Percentiles rank a stretch among this genome's conserved stretches.
Conservation (phyloP, 2,113 vertebrate species). For the Irena cyanogastra region DNA sequence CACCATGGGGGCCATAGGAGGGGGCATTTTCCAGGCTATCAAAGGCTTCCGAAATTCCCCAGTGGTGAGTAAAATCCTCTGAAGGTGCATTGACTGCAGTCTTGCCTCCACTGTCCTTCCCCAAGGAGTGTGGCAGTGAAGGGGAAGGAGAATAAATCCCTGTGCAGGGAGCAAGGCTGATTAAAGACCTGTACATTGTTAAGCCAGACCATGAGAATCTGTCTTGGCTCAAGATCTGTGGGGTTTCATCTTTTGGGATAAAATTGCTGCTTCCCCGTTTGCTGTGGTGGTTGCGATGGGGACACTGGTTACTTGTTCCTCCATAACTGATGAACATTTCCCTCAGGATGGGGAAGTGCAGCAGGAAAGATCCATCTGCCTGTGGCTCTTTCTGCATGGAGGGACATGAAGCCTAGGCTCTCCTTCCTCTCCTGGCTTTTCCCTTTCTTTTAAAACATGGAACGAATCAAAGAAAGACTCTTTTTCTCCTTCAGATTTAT, state of each 20-base stretch:
- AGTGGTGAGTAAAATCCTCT: conserved; percentile 76
- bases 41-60: conserved; percentile 96
- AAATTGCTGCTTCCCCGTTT: neutral
- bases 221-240: neutral
- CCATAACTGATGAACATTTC: neutral
- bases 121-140: neutral
- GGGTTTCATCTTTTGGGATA: neutral
- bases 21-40: conserved; percentile 93
- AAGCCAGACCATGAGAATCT: neutral
- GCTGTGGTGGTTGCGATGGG: neutral
- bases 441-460: neutral
- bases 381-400: neutral
- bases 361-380: neutral
- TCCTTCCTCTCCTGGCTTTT: neutral
- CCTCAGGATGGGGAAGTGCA: neutral
- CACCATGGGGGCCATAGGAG: conserved; percentile 95
- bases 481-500: neutral
- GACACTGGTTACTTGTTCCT: neutral
- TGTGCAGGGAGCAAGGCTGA: no score
- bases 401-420: neutral
- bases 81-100: neutral
- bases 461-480: neutral
- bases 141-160: neutral
- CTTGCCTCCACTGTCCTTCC: neutral
- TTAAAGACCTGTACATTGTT: neutral